A percentile compares a stretch with the other conserved stretches of the same genome.
phyloP scores from a whole-genome alignment of 2,113 vertebrate species.

The Falcunculus frontatus region DNA sequence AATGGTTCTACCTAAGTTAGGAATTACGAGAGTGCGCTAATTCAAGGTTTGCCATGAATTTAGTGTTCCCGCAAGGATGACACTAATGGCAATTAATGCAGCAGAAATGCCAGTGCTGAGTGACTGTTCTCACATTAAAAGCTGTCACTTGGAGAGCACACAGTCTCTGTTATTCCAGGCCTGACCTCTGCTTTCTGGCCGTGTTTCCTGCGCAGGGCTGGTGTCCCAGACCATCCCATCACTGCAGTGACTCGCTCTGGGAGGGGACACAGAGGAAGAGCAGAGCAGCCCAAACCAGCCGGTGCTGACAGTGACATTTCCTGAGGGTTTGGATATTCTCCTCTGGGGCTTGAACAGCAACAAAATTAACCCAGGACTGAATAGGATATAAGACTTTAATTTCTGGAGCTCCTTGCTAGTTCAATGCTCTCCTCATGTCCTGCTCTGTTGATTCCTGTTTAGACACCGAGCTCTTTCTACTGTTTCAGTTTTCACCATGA shows the following conservation, averaged over 20 bases:
- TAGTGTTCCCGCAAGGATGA: neutral
- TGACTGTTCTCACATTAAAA: conserved; percentile 22
- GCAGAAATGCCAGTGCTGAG: conserved; percentile 3
- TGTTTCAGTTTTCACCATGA: neutral
- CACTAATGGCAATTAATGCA: conserved; percentile 45
- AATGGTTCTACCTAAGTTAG: neutral
- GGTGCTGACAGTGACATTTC: neutral
- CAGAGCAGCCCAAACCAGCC: neutral
- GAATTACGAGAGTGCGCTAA: neutral
- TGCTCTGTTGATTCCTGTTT: neutral
- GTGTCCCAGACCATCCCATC: neutral
- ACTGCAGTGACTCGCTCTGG: fast-evolving
- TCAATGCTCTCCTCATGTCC: fast-evolving
- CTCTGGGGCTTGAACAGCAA: neutral
- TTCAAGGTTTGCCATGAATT: conserved; percentile 40
- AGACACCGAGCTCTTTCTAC: neutral
- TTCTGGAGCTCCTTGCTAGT: neutral
- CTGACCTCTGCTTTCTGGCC: conserved; percentile 14
- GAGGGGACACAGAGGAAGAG: neutral
- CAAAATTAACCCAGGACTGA: neutral
- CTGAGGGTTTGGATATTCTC: neutral
- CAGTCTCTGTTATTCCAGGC: conserved; percentile 1
- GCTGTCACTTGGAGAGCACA: neutral
- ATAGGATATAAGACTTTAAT: neutral
- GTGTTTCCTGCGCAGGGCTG: fast-evolving